Base-by-base conservation (phyloP, 2,888 invertebrate species). In the Itoplectis maculator region DNA sequence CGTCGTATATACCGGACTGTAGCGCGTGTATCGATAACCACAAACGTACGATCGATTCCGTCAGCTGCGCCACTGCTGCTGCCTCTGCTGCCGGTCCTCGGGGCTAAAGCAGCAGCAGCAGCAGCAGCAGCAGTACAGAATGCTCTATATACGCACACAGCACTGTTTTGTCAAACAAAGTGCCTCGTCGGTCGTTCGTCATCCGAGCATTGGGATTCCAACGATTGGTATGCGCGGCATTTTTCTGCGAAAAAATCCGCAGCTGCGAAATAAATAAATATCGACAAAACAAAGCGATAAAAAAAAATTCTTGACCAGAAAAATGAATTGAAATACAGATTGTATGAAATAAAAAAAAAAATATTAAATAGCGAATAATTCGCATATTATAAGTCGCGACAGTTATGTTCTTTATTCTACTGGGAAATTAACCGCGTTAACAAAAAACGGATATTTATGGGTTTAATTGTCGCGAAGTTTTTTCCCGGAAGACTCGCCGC, bases 161-260 rank as follows among this genome's bases (percentile, higher is more conserved):
- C n/a, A 70, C 74, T 83, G 82, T 85, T 84, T 84, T 84, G 82
- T 84, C 83, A 84, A 84, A 85, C 85, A 85, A 85, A 75, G 80
- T 75, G 49, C 65, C 66, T 51, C 49, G 37, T 15, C 42, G 75
- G 5, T 79, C 78, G 65, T 73, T 73, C 56, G 35, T 70, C 74
- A 70, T 61, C 49, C 72, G 49, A 69, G 37, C 9, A 40, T 45
- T 47, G 9, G 56, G 47, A 40, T 42, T 42, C 42, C 63, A 35
- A 20, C 56, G 49, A 51, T 76, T 76, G 15, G n/a, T 40, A 75
- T 76, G 54, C 59, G 29, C n/a, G n/a, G n/a, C n/a, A n/a, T n/a
- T n/a, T 18, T 76, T 35, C 6, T 20, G 23, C 47, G 35, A 11
- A 35, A 70, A n/a, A 63, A 54, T n/a, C n/a, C 35, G 15, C 45